Evolutionary conservation across 1,140 invertebrate genomes (phyloP), one percentile per base, ranked within the genome.

Genomic region (Drosophila pallidifrons): DNA sequence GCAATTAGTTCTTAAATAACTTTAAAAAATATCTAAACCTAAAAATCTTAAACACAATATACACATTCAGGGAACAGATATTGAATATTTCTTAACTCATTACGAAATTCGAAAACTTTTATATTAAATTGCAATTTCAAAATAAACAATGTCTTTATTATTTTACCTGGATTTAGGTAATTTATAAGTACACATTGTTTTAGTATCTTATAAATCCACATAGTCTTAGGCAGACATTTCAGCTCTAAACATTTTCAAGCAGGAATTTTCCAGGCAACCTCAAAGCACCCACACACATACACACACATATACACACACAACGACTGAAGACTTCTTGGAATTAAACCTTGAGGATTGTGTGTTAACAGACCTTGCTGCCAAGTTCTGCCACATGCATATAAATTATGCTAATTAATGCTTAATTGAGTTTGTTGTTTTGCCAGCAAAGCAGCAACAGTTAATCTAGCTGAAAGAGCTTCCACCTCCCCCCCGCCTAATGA

Each of bases 401-500:
- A 88, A 88, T 75, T 75, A 88, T 72, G 77, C 77, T 52, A 80
- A 89, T 89, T 83, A 88, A 89, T 88, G 77, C 77, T 83, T 88
- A 89, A 88, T 88, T 88, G 89, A 81, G 68, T 77, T 89, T 78
- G 68, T 77, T 79, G 32, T 13, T 64, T 61, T 51, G 66, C 54
- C 65, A 54, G 47, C 35, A 49, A 70, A 35, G 35, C 43, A 54
- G 52, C 69, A 55, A 51, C 63, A 46, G 57, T 49, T 72, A 49
- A 58, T 64, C 68, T 52, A 52, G 11, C 25, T 13, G 20, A 52
- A 28, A 11, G 20, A 76, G 30, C 30, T 32, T 20, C 20, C 20
- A 20, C 30, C 30, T 32, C 30, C 20, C 20, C 20, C 20, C 20
- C 3, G 20, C 20, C 20, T 16, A 16, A 20, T 20, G 20, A 20